Evolutionary conservation across 2,797 vertebrate species (phyloP).

Genomic region (Anguilla anguilla): DNA sequence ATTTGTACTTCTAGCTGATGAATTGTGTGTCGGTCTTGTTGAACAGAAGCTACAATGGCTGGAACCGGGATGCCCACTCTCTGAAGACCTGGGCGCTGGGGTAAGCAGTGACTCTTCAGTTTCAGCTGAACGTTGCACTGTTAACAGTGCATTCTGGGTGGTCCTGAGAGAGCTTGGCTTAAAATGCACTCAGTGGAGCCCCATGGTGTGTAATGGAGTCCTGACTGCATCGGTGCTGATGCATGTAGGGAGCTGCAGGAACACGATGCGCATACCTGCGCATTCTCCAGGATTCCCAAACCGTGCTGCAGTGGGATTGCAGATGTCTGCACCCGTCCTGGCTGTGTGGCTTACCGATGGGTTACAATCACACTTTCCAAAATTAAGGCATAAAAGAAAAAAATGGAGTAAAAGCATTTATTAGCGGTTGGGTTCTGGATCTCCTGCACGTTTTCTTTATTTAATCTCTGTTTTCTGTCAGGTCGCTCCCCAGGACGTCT

Average conservation of each 20-base stretch:
- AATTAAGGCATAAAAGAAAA: not conserved
- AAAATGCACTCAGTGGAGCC: not conserved
- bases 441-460: too few species aligned
- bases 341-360: too few species aligned
- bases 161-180: not conserved
- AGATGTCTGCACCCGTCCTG: too few species aligned
- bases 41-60: slow-evolving; percentile 86
- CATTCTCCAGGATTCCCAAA: not conserved
- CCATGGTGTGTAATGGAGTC: not conserved
- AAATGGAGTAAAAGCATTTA: not conserved
- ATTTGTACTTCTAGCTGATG: slow-evolving; percentile 9
- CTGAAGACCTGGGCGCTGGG: slow-evolving; percentile 86
- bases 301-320: too few species aligned
- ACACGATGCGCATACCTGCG: not conserved
- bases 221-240: not conserved
- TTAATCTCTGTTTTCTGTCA: slow-evolving; percentile 50
- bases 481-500: slow-evolving; percentile 83
- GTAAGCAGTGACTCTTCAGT: slow-evolving; percentile 65
- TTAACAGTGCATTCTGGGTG: not conserved
- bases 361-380: not conserved
- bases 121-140: not conserved
- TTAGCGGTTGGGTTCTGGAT: not conserved
- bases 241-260: not conserved
- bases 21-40: slow-evolving; percentile 26
- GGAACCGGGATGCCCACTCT: slow-evolving; percentile 90